Base-by-base conservation (phyloP, 2,113 vertebrate species). In the Lasiurus cinereus region DNA sequence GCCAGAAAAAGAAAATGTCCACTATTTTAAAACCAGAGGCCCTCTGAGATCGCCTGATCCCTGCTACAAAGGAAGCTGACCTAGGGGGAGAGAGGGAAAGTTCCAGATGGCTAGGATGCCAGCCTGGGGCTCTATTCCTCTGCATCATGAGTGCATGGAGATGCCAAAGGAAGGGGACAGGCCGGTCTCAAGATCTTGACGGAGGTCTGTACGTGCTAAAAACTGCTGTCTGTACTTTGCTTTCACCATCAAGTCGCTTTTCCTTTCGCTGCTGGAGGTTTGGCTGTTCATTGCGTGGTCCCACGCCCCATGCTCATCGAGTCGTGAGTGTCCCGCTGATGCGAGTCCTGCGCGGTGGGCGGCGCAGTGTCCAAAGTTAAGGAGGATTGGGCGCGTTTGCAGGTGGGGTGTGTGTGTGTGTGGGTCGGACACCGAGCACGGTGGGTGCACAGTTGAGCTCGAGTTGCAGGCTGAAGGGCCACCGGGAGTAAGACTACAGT, bases 171-270 rank as follows among this genome's bases (percentile, higher is more conserved):
- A 64, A 64, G 62, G 62, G 52, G 24, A 86, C 21, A 54, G 29
- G 2, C 14, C 18, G 15, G 5, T 24, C 64, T 67, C 78, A 31
- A 27, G 27, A 80, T 36, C 14, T 87, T 33, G 46, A 67, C 67
- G 66, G 72, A 76, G 22, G 31, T 92, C 56, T 87, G 52, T 86
- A 50, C 33, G 11, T 9, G 79, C 29, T 59, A 94, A 92, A 94
- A 92, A 24, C 52, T 84, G 33, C 50, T 90, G 19, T 80, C 67
- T 83, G 29, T 52, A 52, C 54, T 84, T 39, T 91, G 94, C 76
- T 94, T 93, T 95, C 43, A 94, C 92, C 91, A 95, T 97, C 96
- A 97, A 96, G 88, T 83, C 70, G 72, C 59, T 92, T 91, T 94
- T 67, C 46, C n/a, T 83, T 86, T 90, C 66, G 50, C 46, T 90